Conservation (phyloP, 2,888 invertebrate species). For the Apodemia zela region DNA sequence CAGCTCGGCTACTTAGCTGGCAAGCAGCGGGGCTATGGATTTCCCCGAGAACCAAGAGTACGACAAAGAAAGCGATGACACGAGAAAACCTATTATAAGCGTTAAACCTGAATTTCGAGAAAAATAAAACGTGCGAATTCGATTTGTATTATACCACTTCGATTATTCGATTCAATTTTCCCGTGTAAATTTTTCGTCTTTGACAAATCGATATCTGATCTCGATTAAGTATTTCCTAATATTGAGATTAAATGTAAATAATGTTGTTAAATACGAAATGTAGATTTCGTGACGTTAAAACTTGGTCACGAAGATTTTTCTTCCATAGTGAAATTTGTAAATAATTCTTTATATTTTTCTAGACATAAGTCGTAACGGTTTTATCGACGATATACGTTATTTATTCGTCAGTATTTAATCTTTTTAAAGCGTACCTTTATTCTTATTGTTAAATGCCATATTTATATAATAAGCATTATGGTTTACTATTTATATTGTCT, state of each 20-base stretch:
- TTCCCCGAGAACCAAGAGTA: constrained; percentile 61
- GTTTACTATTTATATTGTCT: constrained; percentile 48
- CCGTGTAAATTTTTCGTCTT: constrained; percentile 21
- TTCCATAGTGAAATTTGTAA: constrained; percentile 80
- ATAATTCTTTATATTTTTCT: constrained; percentile 66
- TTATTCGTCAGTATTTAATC: constrained; percentile 74
- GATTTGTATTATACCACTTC: constrained; percentile 12
- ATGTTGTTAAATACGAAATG: constrained; percentile 61
- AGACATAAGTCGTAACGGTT: constrained; percentile 60
- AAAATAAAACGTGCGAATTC: constrained; percentile 49
- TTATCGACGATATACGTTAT: constrained; percentile 70
- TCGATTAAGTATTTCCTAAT: constrained; percentile 52
- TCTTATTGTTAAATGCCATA: constrained; percentile 77
- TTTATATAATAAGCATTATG: constrained; percentile 74
- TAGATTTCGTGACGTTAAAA: constrained; percentile 54
- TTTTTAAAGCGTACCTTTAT: constrained; percentile 74
- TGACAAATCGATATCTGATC: constrained; percentile 43
- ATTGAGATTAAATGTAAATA: constrained; percentile 73
- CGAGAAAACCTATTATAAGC: constrained; percentile 76
- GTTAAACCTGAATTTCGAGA: constrained; percentile 78
- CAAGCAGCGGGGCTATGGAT: constrained; percentile 59
- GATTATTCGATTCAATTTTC: constrained; percentile 18
- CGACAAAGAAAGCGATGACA: constrained; percentile 59
- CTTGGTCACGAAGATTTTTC: constrained; percentile 64
- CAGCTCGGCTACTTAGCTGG: constrained; percentile 90